A percentile compares a stretch with the other conserved stretches of the same genome.
These are phyloP conservation scores for Gortyna flavago DNA, from an alignment of 2,888 invertebrate genomes.

Conservation along the genomic window DNA sequence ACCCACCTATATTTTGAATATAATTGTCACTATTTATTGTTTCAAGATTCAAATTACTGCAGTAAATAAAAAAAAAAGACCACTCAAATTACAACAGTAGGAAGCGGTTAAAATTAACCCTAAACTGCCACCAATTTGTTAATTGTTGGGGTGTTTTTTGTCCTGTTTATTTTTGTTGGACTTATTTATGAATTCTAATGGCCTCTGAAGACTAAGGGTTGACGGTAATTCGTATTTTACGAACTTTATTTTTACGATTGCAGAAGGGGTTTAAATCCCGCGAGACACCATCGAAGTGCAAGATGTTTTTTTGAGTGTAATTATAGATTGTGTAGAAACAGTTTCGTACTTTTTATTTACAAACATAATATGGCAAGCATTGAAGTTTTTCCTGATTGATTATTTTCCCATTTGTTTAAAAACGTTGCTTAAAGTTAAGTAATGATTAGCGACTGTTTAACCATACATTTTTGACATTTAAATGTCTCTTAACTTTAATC, in stretches of 20 bases:
- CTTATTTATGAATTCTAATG: slow-evolving; percentile 89
- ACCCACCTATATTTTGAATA: slow-evolving; percentile 34
- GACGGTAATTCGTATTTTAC: slow-evolving; percentile 88
- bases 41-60: slow-evolving; percentile 82
- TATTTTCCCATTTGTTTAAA: too few relatives aligned
- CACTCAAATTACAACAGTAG: slow-evolving; percentile 76
- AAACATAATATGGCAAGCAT: neutral
- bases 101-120: slow-evolving; percentile 87
- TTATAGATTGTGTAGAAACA: slow-evolving; percentile 59
- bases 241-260: slow-evolving; percentile 84
- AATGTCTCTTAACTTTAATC: too few relatives aligned
- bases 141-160: slow-evolving; percentile 86
- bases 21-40: slow-evolving; percentile 86
- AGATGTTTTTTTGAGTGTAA: slow-evolving; percentile 65
- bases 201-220: slow-evolving; percentile 84
- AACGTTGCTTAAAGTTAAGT: too few relatives aligned
- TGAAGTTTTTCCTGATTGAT: neutral
- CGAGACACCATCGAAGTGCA: slow-evolving; percentile 67
- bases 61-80: slow-evolving; percentile 73
- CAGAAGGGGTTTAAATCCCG: slow-evolving; percentile 77
- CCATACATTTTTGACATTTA: too few relatives aligned
- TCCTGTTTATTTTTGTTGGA: slow-evolving; percentile 76
- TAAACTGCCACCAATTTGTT: slow-evolving; percentile 86
- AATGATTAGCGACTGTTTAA: too few relatives aligned
- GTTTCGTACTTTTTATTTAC: slow-evolving; percentile 12